Evolutionary conservation across 2,888 invertebrate genomes (phyloP).

Genomic region (Stenolophus ochropezus): DNA sequence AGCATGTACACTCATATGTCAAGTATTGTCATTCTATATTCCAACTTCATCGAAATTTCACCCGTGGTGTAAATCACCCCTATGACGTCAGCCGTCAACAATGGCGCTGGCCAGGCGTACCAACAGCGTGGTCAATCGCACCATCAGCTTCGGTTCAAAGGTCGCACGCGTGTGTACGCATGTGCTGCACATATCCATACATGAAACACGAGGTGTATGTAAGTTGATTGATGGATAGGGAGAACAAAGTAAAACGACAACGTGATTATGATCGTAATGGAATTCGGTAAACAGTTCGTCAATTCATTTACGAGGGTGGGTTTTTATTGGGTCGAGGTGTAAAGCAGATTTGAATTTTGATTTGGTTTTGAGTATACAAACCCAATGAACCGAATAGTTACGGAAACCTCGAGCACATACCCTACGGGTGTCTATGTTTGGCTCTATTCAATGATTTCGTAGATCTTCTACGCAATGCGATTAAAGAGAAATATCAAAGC

Average conservation of each 20-base stretch:
- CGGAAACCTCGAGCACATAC: too few species aligned
- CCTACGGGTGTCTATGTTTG: too few species aligned
- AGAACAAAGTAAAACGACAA: background rate
- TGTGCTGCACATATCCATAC: background rate
- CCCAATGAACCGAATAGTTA: background rate
- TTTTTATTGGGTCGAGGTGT: background rate
- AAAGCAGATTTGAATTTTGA: background rate
- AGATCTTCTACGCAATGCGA: too few species aligned
- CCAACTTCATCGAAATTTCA: background rate
- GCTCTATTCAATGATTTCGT: too few species aligned
- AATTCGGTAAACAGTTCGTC: background rate
- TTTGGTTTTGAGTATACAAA: background rate
- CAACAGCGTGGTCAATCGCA: conserved; percentile 28
- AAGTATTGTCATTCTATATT: background rate
- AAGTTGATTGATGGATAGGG: background rate
- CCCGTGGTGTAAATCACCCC: background rate
- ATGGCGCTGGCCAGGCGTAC: conserved; percentile 13
- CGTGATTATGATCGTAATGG: background rate
- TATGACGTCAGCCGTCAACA: conserved; percentile 8
- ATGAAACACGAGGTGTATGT: background rate
- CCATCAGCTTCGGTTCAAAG: conserved; percentile 3
- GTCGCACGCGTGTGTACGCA: background rate
- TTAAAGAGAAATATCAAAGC: too few species aligned
- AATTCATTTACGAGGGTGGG: background rate
- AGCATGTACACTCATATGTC: background rate